These are phyloP conservation scores for Neogobius melanostomus DNA, from an alignment of 2,113 vertebrate species.

Conservation along the genomic window DNA sequence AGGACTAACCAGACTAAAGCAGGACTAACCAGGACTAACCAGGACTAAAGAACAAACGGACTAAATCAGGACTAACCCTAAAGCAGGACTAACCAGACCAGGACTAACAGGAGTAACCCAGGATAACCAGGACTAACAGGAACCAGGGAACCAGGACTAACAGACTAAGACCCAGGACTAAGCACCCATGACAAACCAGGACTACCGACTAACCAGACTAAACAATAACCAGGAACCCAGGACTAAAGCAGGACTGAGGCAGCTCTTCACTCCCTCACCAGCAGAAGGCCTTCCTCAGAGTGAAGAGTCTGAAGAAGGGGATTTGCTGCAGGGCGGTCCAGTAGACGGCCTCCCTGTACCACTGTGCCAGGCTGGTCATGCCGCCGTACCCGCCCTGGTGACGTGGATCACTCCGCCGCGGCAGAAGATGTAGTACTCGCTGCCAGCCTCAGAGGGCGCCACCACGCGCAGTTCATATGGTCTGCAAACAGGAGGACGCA, in stretches of 20 bases:
- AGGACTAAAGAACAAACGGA: too few relatives aligned
- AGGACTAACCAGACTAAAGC: too few relatives aligned
- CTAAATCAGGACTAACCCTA: too few relatives aligned
- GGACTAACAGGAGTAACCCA: too few relatives aligned
- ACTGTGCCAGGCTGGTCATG: background rate
- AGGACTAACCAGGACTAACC: too few relatives aligned
- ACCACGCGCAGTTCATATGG: background rate
- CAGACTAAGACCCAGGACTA: too few relatives aligned
- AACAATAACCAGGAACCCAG: too few relatives aligned
- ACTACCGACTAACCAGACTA: too few relatives aligned
- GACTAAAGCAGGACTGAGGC: background rate
- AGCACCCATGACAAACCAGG: too few relatives aligned
- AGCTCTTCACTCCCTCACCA: background rate
- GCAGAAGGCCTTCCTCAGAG: background rate
- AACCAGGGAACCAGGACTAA: too few relatives aligned
- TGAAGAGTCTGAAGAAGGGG: background rate
- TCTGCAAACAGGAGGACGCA: background rate
- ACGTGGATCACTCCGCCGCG: background rate
- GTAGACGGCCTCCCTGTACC: conserved; percentile 1
- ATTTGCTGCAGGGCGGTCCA: background rate
- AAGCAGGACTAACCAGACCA: too few relatives aligned
- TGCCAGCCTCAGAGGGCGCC: background rate
- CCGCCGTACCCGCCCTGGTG: background rate
- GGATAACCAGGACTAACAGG: too few relatives aligned
- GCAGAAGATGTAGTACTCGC: background rate